phyloP scores from a whole-genome alignment of 1,140 invertebrate species.

The Lordiphosa collinella region DNA sequence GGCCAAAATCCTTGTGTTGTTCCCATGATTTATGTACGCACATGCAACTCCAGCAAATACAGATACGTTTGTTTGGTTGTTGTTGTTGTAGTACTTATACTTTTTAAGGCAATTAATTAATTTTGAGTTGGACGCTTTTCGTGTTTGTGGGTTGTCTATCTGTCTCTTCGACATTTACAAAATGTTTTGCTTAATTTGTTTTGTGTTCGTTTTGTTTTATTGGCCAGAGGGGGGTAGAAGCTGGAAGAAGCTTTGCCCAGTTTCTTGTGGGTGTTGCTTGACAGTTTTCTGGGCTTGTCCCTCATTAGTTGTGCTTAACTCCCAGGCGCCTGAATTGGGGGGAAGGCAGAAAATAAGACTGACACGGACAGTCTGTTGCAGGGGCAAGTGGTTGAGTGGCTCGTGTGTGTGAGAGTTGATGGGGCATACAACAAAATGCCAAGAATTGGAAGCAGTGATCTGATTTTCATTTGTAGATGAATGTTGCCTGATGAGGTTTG shows the following conservation, averaged over 20 bases:
- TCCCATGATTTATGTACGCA: slow-evolving; percentile 65
- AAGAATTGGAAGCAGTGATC: slow-evolving; percentile 5
- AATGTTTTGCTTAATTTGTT: slow-evolving; percentile 77
- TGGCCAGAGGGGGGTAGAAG: neutral
- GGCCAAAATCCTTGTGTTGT: slow-evolving; percentile 19
- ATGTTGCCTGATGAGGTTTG: neutral
- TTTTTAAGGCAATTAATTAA: slow-evolving; percentile 60
- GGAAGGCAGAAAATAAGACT: slow-evolving; percentile 1
- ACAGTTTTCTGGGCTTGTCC: slow-evolving; percentile 70
- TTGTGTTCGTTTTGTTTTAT: slow-evolving; percentile 28
- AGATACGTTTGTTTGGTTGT: slow-evolving; percentile 15
- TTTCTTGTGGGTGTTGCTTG: slow-evolving; percentile 64
- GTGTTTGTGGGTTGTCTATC: slow-evolving; percentile 10
- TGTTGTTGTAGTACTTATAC: slow-evolving; percentile 13
- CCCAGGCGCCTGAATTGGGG: slow-evolving; percentile 15
- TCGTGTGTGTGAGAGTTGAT: neutral
- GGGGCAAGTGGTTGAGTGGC: slow-evolving; percentile 27
- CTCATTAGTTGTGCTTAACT: slow-evolving; percentile 72
- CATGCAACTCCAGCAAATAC: slow-evolving; percentile 49
- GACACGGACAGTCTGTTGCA: slow-evolving; percentile 21
- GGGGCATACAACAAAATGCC: slow-evolving; percentile 3
- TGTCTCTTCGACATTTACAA: slow-evolving; percentile 70
- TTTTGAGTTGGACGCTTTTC: slow-evolving; percentile 22
- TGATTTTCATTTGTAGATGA: neutral
- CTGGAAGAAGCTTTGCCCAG: slow-evolving; percentile 1